Percentiles rank a stretch among this genome's conserved stretches.
phyloP scores from a whole-genome alignment of 2,797 vertebrate genomes.

The Sebastes glaucus region DNA sequence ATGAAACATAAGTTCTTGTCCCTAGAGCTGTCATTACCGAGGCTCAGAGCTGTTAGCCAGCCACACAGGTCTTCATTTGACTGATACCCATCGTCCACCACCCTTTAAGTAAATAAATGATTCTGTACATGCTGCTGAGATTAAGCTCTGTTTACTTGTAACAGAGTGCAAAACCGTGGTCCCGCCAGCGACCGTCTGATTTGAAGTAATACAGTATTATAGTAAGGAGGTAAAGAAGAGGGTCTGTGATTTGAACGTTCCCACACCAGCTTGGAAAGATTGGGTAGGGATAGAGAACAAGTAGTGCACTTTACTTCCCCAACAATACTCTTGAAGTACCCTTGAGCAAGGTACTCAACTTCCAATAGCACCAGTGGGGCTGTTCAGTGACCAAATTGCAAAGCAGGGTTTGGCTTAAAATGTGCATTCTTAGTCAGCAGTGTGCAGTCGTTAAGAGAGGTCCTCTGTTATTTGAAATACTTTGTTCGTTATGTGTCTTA shows the following conservation, averaged over 20 bases:
- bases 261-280: constrained; percentile 19
- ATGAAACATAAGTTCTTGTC: constrained; percentile 34
- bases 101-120: constrained; percentile 76
- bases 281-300: background rate
- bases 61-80: constrained; percentile 63
- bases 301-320: background rate
- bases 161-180: no score
- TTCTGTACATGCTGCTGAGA: constrained; percentile 17
- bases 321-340: constrained; percentile 25
- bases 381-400: background rate
- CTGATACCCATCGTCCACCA: constrained; percentile 75
- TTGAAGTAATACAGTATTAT: no score
- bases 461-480: background rate
- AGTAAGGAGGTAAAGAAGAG: background rate
- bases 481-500: constrained; percentile 18
- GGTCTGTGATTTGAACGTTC: constrained; percentile 16
- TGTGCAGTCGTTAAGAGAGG: background rate
- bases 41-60: constrained; percentile 58
- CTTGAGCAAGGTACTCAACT: constrained; percentile 27
- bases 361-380: background rate
- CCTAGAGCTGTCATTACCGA: constrained; percentile 69
- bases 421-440: background rate
- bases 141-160: constrained; percentile 5
- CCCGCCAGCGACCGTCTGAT: no score
- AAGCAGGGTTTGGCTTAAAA: background rate